These are phyloP conservation scores for Phataginus tetradactyla DNA, from an alignment of 2,797 vertebrate species.

Conservation along the genomic window DNA sequence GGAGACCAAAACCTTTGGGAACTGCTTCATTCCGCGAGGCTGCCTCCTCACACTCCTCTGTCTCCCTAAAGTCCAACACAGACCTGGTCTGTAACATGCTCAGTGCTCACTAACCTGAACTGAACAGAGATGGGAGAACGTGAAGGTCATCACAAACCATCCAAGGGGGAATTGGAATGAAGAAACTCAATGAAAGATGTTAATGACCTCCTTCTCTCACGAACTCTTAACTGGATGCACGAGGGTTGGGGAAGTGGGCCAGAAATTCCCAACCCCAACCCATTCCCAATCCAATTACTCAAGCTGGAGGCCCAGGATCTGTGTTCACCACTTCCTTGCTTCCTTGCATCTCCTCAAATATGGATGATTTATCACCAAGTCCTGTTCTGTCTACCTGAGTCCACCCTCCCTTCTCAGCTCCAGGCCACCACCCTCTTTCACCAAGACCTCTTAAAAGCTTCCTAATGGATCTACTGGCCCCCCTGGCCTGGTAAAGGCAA, in stretches of 20 bases:
- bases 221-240: neutral
- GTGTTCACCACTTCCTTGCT: no score
- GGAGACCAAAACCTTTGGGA: neutral
- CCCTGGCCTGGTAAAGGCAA: neutral
- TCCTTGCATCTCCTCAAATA: neutral
- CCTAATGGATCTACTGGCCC: neutral
- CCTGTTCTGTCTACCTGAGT: neutral
- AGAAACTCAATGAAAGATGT: neutral
- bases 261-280: neutral
- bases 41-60: neutral
- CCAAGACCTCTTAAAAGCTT: neutral
- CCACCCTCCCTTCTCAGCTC: neutral
- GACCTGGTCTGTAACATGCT: neutral
- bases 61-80: neutral
- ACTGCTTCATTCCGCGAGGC: no score
- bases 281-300: neutral
- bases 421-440: neutral
- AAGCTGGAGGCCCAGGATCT: neutral
- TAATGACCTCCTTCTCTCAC: neutral
- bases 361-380: neutral
- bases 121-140: neutral
- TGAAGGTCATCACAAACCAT: neutral
- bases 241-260: neutral
- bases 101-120: neutral
- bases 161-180: neutral